A percentile compares a stretch with the other conserved stretches of the same genome.
Conservation (phyloP, 1,140 invertebrate genomes). For the Polyergus mexicanus region DNA sequence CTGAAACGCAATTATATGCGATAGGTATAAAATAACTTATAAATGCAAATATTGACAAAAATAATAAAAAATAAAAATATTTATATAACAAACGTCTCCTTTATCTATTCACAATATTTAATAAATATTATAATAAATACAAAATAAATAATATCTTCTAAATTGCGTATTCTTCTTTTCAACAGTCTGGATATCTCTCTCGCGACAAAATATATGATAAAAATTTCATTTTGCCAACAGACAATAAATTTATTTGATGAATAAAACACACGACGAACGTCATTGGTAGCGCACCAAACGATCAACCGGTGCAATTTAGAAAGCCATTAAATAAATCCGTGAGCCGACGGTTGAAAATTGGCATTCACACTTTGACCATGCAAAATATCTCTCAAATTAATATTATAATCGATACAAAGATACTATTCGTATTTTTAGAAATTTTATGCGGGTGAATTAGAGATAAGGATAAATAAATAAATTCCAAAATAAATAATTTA, state of each 20-base stretch:
- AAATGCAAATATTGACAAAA: not conserved
- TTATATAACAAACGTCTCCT: too few relatives aligned
- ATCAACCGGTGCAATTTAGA: slow-evolving; percentile 23
- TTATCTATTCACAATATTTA: not conserved
- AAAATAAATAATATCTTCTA: not conserved
- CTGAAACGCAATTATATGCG: not conserved
- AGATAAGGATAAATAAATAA: not conserved
- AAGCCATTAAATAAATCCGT: slow-evolving; percentile 21
- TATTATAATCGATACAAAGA: not conserved
- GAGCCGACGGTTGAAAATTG: not conserved
- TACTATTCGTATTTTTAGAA: not conserved
- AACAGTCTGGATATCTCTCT: not conserved
- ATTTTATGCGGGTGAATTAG: not conserved
- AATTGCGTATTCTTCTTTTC: not conserved
- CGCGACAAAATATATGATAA: slow-evolving; percentile 10
- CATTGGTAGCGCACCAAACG: not conserved
- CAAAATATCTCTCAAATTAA: slow-evolving; percentile 21
- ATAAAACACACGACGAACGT: slow-evolving; percentile 13
- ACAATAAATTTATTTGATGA: slow-evolving; percentile 23
- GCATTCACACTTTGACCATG: slow-evolving; percentile 1
- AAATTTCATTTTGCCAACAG: slow-evolving; percentile 16
- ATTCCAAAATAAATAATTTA: not conserved
- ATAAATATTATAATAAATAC: not conserved
- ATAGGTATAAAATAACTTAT: not conserved
- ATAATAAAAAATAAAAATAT: slow-evolving; percentile 4